Base-by-base conservation (phyloP, 2,888 invertebrate genomes). In the Polyploca ridens region DNA sequence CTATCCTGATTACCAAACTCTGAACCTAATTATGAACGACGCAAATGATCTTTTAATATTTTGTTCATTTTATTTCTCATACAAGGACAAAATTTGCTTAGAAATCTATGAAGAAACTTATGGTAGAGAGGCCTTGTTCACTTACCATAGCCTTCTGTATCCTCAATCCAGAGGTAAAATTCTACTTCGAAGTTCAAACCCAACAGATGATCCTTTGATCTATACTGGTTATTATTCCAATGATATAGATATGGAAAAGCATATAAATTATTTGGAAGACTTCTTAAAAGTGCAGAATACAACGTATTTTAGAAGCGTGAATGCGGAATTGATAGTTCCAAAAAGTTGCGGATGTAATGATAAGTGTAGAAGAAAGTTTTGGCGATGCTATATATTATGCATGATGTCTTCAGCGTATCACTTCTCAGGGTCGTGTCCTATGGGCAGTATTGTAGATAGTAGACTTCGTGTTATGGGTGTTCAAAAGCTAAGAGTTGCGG, bases 351-450 rank as follows among this genome's bases (percentile, higher is more conserved):
- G 78, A 33, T 88, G 88, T 63, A 72, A 71, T 5, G 57, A 66
- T 3, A 49, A 60, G 0, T 71, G 78, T 27, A 67, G 66, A 5
- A 82, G 74, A 59, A 77, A 79, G 8, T 87, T 84, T 70, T 87
- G 83, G 84, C 77, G 72, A 65, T 88, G 87, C 63, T 79, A 77
- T 59, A 67, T 75, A 7, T 63, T 73, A 41, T 76, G 77, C 19
- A 64, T 75, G 95, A 96, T 81, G 0, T 94, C 95, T 61, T 96
- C 97, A 0, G 95, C 96, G 63, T 97, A 96, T 78, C 88, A 89
- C 66, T 75, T 78, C 5, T 67, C 72, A 0, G 86, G 86, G 0
- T 84, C 87, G 1, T 86, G 86, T 69, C 74, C 82, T 0, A 88
- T 88, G 88, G 88, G 87, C 3, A 82, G 79, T 0, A 87, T 88